phyloP scores from a whole-genome alignment of 2,797 vertebrate genomes.

The Chrosomus eos region DNA sequence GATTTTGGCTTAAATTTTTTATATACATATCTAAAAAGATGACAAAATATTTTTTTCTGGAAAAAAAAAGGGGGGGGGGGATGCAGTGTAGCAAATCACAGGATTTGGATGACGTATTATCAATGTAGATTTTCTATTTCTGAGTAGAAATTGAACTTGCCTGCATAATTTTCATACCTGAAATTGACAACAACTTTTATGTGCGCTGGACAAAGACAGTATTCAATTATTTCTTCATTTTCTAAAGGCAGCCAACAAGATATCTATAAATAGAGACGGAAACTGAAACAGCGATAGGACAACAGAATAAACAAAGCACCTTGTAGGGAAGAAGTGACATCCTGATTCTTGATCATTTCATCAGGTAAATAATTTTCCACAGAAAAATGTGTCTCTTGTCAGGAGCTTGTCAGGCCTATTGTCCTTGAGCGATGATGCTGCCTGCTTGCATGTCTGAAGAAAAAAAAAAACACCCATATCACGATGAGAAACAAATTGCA shows the following conservation, averaged over 20 bases:
- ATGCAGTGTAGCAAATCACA: background rate
- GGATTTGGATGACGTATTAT: background rate
- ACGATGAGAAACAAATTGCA: slow-evolving; percentile 70
- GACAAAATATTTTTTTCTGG: too few species aligned
- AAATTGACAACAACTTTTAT: background rate
- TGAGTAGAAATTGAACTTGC: background rate
- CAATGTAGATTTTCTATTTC: background rate
- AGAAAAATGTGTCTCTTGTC: slow-evolving; percentile 42
- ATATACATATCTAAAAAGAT: too few species aligned
- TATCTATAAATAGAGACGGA: slow-evolving; percentile 62
- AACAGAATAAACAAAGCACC: slow-evolving; percentile 38
- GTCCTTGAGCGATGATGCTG: slow-evolving; percentile 65
- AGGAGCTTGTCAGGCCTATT: slow-evolving; percentile 62
- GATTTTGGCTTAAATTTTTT: too few species aligned
- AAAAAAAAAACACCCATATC: slow-evolving; percentile 62
- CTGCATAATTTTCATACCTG: background rate
- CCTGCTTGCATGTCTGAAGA: slow-evolving; percentile 60
- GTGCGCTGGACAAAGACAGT: background rate
- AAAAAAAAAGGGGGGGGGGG: too few species aligned
- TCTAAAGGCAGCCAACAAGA: slow-evolving; percentile 60
- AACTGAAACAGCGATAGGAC: slow-evolving; percentile 21
- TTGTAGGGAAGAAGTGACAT: slow-evolving; percentile 54
- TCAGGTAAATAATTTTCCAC: slow-evolving; percentile 50
- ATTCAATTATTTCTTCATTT: slow-evolving; percentile 49
- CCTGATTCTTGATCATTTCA: slow-evolving; percentile 63